Conservation (phyloP, 2,113 vertebrate species). For the Coracopsis vasa region DNA sequence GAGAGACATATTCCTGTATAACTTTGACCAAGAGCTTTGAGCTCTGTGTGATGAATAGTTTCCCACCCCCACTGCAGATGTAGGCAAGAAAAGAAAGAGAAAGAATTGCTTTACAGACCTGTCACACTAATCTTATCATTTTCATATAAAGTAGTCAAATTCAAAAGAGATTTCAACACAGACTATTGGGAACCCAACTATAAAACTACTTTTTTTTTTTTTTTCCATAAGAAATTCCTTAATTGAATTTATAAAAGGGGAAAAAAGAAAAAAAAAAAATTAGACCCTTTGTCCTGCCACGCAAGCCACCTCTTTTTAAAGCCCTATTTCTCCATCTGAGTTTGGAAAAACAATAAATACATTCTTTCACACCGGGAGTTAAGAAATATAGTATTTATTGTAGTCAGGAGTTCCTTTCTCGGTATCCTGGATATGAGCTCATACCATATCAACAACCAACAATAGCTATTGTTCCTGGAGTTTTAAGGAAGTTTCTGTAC, state of each 20-base stretch:
- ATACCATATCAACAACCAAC: conserved; percentile 72
- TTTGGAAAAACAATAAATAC: conserved; percentile 39
- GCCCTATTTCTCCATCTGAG: not conserved
- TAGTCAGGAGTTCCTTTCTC: conserved; percentile 44
- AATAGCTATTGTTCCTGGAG: conserved; percentile 82
- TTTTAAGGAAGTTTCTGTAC: conserved; percentile 77
- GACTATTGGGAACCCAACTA: not conserved
- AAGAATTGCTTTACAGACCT: conserved; percentile 9
- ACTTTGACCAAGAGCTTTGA: conserved; percentile 24
- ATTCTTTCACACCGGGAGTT: conserved; percentile 57
- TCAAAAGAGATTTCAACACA: conserved; percentile 29
- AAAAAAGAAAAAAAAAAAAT: not conserved
- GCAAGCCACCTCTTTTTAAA: not conserved
- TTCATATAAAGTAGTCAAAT: conserved; percentile 12
- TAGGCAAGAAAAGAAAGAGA: not conserved
- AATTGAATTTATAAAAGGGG: not conserved
- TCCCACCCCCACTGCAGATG: not conserved
- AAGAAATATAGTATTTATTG: conserved; percentile 77
- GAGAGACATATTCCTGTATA: not conserved
- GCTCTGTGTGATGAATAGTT: not conserved
- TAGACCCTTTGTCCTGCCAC: not conserved
- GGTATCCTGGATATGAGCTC: conserved; percentile 81
- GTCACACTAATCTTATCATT: conserved; percentile 12
- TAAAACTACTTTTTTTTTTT: not conserved
- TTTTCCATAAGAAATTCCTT: not conserved